These are phyloP conservation scores for Periparus ater DNA, from an alignment of 2,797 vertebrate species.

Conservation along the genomic window DNA sequence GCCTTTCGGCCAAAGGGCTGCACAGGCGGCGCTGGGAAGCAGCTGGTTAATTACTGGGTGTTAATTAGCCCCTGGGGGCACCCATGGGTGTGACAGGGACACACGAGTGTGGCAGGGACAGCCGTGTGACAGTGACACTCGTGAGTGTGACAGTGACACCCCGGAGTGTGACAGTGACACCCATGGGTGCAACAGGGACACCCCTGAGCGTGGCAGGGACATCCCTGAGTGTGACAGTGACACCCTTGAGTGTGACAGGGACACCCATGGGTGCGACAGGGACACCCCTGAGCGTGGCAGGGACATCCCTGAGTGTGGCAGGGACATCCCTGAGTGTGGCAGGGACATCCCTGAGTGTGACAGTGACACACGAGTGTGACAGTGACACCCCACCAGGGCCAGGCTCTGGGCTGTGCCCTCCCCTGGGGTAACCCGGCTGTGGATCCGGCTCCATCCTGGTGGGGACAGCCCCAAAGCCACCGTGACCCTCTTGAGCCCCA, in stretches of 20 bases:
- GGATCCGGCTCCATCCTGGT: accelerated
- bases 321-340: neutral
- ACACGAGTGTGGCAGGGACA: no score
- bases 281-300: no score
- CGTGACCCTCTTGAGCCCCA: neutral
- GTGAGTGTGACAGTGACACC: no score
- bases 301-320: neutral
- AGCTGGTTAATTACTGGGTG: neutral
- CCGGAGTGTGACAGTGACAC: no score
- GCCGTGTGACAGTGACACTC: neutral
- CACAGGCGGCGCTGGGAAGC: neutral
- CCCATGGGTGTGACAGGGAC: accelerated
- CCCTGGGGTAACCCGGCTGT: accelerated
- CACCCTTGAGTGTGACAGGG: neutral
- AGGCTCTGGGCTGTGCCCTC: neutral
- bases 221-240: accelerated
- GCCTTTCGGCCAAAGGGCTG: neutral
- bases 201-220: neutral
- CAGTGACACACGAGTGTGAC: neutral
- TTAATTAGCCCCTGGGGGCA: neutral
- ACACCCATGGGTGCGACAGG: neutral
- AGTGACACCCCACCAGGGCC: neutral
- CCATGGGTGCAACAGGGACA: no score
- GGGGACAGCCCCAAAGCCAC: neutral
- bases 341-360: neutral